Conservation (phyloP, 2,888 invertebrate species). For the Aquatica leii region DNA sequence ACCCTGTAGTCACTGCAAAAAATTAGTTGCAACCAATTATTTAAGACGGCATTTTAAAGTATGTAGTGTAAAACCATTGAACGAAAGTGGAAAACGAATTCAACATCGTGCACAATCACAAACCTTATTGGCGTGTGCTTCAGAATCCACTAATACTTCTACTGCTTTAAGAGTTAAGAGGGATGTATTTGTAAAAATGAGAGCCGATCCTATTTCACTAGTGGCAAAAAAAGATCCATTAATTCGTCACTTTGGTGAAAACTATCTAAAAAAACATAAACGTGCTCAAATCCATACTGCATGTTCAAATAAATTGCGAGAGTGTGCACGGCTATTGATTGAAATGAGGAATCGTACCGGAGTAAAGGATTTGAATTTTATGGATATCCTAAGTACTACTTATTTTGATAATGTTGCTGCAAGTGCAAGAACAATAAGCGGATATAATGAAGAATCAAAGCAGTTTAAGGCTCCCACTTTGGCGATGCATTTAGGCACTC, state of each 20-base stretch:
- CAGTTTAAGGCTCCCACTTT: slow-evolving; percentile 20
- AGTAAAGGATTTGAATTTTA: neutral
- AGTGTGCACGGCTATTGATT: slow-evolving; percentile 27
- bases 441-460: slow-evolving; percentile 22
- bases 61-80: slow-evolving; percentile 29
- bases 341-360: slow-evolving; percentile 19
- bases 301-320: slow-evolving; percentile 28
- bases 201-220: slow-evolving; percentile 16
- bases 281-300: slow-evolving; percentile 9
- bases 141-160: neutral
- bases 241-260: slow-evolving; percentile 26
- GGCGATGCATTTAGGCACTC: slow-evolving; percentile 20
- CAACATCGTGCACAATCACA: slow-evolving; percentile 15
- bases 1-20: slow-evolving; percentile 36
- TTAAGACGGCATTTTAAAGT: slow-evolving; percentile 33
- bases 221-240: slow-evolving; percentile 21
- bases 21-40: slow-evolving; percentile 24
- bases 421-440: slow-evolving; percentile 19
- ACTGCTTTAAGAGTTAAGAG: slow-evolving; percentile 9
- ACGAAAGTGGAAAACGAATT: slow-evolving; percentile 18
- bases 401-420: slow-evolving; percentile 16
- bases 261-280: slow-evolving; percentile 27
- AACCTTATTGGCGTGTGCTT: slow-evolving; percentile 18
- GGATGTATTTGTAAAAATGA: slow-evolving; percentile 22
- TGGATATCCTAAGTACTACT: slow-evolving; percentile 10